Base-by-base conservation (phyloP, 2,113 vertebrate species). In the Mellivora capensis region DNA sequence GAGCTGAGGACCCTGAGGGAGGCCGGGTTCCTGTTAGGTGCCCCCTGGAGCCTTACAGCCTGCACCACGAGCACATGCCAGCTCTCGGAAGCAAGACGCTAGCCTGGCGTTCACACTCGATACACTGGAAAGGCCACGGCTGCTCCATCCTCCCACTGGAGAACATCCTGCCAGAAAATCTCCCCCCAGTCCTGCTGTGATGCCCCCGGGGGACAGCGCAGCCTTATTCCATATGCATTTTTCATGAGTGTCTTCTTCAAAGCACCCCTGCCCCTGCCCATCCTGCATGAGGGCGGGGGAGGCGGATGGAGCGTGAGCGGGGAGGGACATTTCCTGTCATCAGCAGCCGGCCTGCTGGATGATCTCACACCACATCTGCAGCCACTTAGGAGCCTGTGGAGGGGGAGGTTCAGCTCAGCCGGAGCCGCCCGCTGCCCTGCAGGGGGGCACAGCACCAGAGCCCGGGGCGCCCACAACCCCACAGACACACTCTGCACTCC, bases 351-450 rank as follows among this genome's bases (percentile, higher is more conserved):
- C 67, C 57, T 42, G 59, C 52, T 20, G 59, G 27, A 6, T 31
- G 59, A 47, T 47, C 42, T 95, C 80, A 15, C 25, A 17, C 10
- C 94, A 91, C 97, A 95, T 96, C 95, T 96, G 97, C 10, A 94
- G 67, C 72, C 95, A 96, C 97, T 97, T 95, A 93, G 79, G 29
- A 25, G 80, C 37, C 62, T 83, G 76, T 37, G 1, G 7, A 54
- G 54, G 69, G 89, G 83, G 95, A 47, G 18, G 29, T 95, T 79
- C 64, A 25, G 23, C 85, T 64, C 31, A 1, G 39, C 74, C 0
- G 0, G 31, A 72, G 62, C 62, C 3, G 14, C 23, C 87, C 10
- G 61, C 90, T 47, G 67, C 79, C 87, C 93, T 37, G 67, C 67
- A n/a, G 67, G 67, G 34, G 34, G 18, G 62, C 62, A 17, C 31